These are phyloP conservation scores for Glyphotaelius pellucidus DNA, from an alignment of 2,888 invertebrate species.

Conservation along the genomic window DNA sequence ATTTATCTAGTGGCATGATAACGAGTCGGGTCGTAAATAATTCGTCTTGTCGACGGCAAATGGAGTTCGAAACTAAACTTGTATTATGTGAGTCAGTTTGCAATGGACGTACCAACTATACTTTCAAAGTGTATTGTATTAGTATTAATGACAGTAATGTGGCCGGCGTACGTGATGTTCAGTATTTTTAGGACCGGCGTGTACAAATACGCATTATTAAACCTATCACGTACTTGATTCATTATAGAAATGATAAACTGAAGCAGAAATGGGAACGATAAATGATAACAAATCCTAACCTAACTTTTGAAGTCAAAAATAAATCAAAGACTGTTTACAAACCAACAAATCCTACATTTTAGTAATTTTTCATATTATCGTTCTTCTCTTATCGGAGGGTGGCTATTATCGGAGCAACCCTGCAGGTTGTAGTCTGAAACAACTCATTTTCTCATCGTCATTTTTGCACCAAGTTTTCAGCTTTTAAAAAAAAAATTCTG, in stretches of 20 bases:
- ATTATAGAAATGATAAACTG: neutral
- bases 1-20: conserved; percentile 4
- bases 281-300: neutral
- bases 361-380: neutral
- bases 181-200: neutral
- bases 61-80: neutral
- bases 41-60: conserved; percentile 2
- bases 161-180: neutral
- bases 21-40: neutral
- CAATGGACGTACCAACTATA: neutral
- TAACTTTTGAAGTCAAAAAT: neutral
- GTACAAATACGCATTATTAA: neutral
- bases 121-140: neutral
- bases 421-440: neutral
- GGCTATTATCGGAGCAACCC: neutral
- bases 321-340: neutral
- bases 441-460: neutral
- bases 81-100: neutral
- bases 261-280: neutral
- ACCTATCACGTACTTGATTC: neutral
- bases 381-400: neutral
- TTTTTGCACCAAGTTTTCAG: neutral
- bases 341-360: too few species aligned
- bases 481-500: neutral
- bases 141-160: neutral